phyloP scores from a whole-genome alignment of 2,888 invertebrate genomes.

The Mesoligia furuncula region DNA sequence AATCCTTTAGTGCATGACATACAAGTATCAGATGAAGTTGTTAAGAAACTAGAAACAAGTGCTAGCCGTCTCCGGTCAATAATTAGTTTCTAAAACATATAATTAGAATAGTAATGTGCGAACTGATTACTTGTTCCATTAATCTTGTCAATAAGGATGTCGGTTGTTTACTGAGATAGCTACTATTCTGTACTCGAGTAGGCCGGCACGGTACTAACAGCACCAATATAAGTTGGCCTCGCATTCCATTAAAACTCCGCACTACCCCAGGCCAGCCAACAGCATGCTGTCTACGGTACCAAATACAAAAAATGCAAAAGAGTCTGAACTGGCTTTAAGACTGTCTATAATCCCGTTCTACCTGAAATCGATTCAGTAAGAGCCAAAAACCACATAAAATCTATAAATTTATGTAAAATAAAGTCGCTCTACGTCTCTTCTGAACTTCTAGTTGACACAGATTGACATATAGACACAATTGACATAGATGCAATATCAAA shows the following conservation, averaged over 20 bases:
- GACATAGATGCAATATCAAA: too few relatives aligned
- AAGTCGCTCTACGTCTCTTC: neutral
- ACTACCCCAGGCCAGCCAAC: neutral
- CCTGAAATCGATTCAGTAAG: neutral
- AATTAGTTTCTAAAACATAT: constrained; percentile 25
- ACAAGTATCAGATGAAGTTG: constrained; percentile 14
- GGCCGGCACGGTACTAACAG: neutral
- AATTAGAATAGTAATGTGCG: constrained; percentile 10
- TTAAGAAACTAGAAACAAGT: constrained; percentile 7
- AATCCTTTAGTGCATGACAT: neutral
- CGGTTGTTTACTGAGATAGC: neutral
- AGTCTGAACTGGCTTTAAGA: neutral
- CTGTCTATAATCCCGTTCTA: neutral
- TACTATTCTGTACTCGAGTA: neutral
- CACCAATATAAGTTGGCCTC: neutral
- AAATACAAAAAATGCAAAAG: neutral
- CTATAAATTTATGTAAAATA: neutral
- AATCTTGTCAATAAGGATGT: constrained; percentile 16
- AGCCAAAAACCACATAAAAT: too few relatives aligned
- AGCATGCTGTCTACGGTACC: too few relatives aligned
- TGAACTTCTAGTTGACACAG: too few relatives aligned
- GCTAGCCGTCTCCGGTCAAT: constrained; percentile 15
- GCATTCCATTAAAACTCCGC: neutral
- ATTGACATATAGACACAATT: too few relatives aligned
- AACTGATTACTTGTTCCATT: constrained; percentile 23